A percentile compares a stretch with the other conserved stretches of the same genome.
Conservation (phyloP, 2,888 invertebrate genomes). For the Lymantria dispar region DNA sequence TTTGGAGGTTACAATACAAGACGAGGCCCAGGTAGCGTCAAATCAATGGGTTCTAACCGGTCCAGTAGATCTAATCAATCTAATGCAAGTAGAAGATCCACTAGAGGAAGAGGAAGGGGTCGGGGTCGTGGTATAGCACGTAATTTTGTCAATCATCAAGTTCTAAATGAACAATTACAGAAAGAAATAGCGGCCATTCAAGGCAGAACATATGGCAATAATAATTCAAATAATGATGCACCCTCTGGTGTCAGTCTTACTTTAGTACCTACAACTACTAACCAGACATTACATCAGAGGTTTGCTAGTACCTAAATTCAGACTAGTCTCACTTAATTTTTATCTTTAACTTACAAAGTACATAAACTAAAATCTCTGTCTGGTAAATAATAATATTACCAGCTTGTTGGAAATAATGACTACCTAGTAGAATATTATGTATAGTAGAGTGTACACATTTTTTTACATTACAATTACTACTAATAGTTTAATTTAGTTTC, state of each 20-base stretch:
- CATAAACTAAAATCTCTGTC: not conserved
- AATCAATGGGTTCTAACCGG: constrained; percentile 67
- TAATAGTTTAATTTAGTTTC: too few relatives aligned
- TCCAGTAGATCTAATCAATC: constrained; percentile 49
- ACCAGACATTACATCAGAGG: constrained; percentile 70
- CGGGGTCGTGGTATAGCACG: constrained; percentile 62
- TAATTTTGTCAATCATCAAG: constrained; percentile 67
- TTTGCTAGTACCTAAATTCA: constrained; percentile 52
- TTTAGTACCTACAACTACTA: constrained; percentile 66
- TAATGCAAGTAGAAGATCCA: constrained; percentile 54
- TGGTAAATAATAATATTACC: too few relatives aligned
- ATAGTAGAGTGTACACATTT: too few relatives aligned
- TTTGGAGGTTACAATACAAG: constrained; percentile 59
- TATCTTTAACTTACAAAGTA: not conserved
- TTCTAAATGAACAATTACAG: constrained; percentile 67
- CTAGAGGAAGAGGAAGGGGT: constrained; percentile 56
- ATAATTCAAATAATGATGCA: constrained; percentile 28
- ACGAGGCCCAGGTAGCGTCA: constrained; percentile 69
- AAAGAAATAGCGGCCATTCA: constrained; percentile 75
- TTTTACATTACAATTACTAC: too few relatives aligned
- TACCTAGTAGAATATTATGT: too few relatives aligned
- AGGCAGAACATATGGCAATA: constrained; percentile 50
- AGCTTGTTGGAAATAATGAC: too few relatives aligned
- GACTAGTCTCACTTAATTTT: constrained; percentile 20
- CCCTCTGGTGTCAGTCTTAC: constrained; percentile 59